Base-by-base conservation (phyloP, 2,888 invertebrate genomes). In the Psylliodes chrysocephalus region DNA sequence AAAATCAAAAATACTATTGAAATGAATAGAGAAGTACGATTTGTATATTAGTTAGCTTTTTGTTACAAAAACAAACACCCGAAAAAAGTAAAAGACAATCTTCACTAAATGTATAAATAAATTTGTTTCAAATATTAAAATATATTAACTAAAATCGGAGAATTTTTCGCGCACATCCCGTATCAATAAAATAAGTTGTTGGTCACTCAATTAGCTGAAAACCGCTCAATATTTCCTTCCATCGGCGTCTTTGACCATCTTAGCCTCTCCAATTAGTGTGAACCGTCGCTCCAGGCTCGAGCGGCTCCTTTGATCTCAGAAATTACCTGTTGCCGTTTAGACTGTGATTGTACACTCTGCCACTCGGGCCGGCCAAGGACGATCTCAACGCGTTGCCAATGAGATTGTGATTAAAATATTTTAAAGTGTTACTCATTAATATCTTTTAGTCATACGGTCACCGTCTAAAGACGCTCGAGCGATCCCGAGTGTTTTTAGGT, bases 251-350 rank as follows among this genome's bases (percentile, higher is more conserved):
- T 82, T 83, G 82, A 82, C 81, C 81, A 78, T 79, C 80, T 74
- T 77, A 64, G 80, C 79, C 80, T 82, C 82, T 82, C 83, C 83
- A 83, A 83, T 83, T 83, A 83, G 83, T 82, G 82, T 80, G 82
- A 81, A 82, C 82, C 83, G 83, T 82, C 82, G 83, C 83, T 77
- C 72, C 74, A 71, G 82, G 83, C 81, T 67, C 60, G 68, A 77
- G 79, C 82, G 83, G 82, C 77, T 63, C 69, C 80, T 83, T 83
- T 82, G 82, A 83, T 77, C 77, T 81, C 71, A 70, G 78, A 80
- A 80, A 81, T 81, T 82, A 82, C 82, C 82, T 82, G 81, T 75
- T 73, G 69, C 72, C 76, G 75, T 73, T 78, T 71, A 80, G 81
- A 80, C 77, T 78, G 80, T 80, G 73, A 77, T 60, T 64, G 52